Conservation (phyloP, 2,797 vertebrate species). For the Coccyzus lansbergi region DNA sequence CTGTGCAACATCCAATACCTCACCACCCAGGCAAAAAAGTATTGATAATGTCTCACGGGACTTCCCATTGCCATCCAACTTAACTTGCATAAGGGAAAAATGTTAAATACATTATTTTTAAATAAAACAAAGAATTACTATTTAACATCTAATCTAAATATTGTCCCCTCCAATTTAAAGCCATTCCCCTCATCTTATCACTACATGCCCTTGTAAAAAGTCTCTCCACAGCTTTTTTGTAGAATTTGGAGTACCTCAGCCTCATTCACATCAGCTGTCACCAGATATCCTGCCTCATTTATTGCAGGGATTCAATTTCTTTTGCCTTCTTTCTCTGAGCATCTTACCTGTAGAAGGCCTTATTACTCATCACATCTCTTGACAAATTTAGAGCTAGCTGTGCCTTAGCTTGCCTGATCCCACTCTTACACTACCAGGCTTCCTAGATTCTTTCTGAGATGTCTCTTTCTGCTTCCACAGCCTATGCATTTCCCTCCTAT, state of each 20-base stretch:
- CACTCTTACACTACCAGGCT: not conserved
- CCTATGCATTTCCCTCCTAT: not conserved
- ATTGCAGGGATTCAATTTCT: not conserved
- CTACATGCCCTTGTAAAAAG: no score
- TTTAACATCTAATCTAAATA: no score
- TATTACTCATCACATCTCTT: not conserved
- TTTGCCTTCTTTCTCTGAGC: not conserved
- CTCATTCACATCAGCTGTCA: not conserved
- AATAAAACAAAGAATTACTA: no score
- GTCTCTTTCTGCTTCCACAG: not conserved
- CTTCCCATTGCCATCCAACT: no score
- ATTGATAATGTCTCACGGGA: no score
- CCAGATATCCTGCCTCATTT: not conserved
- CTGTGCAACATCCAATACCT: no score
- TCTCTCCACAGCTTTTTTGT: no score
- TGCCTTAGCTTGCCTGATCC: not conserved
- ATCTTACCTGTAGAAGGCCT: not conserved
- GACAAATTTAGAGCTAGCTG: not conserved
- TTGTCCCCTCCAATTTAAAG: no score
- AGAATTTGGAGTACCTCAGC: not conserved
- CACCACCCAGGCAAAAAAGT: no score
- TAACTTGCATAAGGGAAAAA: no score
- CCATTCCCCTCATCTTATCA: no score
- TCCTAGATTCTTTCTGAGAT: not conserved
- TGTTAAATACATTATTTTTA: no score